These are phyloP conservation scores for Cephus runcator DNA, from an alignment of 2,888 invertebrate genomes.

Conservation along the genomic window DNA sequence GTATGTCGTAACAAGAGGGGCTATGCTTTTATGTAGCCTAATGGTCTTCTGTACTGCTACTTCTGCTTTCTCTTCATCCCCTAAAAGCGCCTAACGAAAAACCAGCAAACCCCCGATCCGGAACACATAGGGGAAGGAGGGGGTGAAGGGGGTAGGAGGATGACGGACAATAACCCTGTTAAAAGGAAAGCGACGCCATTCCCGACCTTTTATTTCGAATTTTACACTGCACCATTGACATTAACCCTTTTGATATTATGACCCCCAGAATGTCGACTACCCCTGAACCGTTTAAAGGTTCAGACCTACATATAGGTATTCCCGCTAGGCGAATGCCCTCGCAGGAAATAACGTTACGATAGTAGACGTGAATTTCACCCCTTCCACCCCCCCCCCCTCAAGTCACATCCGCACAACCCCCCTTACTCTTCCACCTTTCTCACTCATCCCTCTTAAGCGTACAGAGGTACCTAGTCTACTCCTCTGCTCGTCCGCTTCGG, in stretches of 20 bases:
- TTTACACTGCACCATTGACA: neutral
- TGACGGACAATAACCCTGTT: neutral
- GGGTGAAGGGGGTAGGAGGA: no score
- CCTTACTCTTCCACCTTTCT: neutral
- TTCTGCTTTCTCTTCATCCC: neutral
- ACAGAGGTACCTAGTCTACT: neutral
- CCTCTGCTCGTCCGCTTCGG: neutral
- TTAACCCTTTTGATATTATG: neutral
- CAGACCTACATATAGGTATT: neutral
- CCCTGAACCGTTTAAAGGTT: neutral
- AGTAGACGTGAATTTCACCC: neutral
- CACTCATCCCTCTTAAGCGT: neutral
- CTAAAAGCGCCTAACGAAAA: neutral
- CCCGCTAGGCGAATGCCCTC: neutral
- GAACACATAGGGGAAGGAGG: neutral
- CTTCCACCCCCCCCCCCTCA: no score
- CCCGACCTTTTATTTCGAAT: neutral
- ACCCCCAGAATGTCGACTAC: neutral
- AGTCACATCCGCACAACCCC: neutral
- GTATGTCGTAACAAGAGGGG: constrained; percentile 16
- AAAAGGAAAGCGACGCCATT: neutral
- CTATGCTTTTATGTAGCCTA: constrained; percentile 44
- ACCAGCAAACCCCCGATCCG: neutral
- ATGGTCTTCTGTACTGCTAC: constrained; percentile 20
- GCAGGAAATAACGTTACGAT: neutral